Conservation (phyloP, 2,888 invertebrate genomes). For the Philonicus albiceps region DNA sequence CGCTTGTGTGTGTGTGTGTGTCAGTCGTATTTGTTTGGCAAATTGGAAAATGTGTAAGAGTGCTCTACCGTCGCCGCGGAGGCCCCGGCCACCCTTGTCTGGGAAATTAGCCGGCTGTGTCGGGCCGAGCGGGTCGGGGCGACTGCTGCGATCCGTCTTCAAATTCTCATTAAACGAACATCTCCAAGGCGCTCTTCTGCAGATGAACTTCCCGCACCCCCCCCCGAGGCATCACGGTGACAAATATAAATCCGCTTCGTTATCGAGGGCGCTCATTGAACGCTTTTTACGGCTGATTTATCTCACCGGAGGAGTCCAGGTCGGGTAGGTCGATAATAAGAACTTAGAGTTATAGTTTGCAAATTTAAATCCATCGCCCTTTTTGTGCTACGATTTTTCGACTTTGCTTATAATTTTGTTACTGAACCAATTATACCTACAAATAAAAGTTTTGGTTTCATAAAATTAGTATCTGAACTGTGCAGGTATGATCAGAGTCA, state of each 20-base stretch:
- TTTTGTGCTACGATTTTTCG: too few relatives aligned
- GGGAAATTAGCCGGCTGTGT: slow-evolving; percentile 7
- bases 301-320: background rate
- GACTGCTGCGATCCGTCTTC: background rate
- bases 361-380: too few relatives aligned
- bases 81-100: slow-evolving; percentile 22
- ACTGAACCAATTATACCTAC: too few relatives aligned
- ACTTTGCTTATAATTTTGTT: too few relatives aligned
- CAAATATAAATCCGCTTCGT: slow-evolving; percentile 20
- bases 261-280: background rate
- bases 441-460: too few relatives aligned
- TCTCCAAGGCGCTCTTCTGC: background rate
- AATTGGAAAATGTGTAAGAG: slow-evolving; percentile 46
- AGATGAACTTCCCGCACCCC: background rate
- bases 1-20: slow-evolving; percentile 41
- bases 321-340: background rate
- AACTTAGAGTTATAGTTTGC: too few relatives aligned
- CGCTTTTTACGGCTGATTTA: background rate
- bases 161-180: slow-evolving; percentile 25
- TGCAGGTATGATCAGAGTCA: too few relatives aligned
- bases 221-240: background rate
- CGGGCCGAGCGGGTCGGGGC: background rate
- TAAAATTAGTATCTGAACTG: too few relatives aligned
- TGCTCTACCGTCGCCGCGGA: slow-evolving; percentile 1
- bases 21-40: slow-evolving; percentile 45